Evolutionary conservation across 2,888 invertebrate genomes (phyloP), one percentile per base, ranked within the genome.

Genomic region (Coleophora deauratella): DNA sequence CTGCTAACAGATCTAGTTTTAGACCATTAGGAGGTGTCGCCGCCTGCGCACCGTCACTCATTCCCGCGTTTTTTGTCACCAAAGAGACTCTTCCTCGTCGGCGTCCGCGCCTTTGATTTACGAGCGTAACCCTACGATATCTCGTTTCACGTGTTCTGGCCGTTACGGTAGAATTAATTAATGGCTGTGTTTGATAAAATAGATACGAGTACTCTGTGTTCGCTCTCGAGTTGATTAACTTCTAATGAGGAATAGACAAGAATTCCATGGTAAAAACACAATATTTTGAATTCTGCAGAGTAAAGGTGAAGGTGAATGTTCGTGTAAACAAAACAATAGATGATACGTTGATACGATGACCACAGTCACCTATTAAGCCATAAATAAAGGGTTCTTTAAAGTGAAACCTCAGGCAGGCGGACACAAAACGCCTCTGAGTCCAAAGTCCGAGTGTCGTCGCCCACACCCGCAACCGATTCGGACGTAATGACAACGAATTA

Each of bases 111-210:
- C 35, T 72, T 72, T 78, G 73, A 80, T 79, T 78, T 78, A 78
- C 69, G 72, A 70, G 55, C 55, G 76, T 71, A 76, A 76, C 68
- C 54, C 56, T 21, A 21, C 21, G 72, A 80, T 71, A 65, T 59
- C 56, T 57, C 57, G 56, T 65, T 70, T 61, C 46, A 56, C 58
- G 58, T 57, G 58, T 57, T 55, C 52, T 66, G 47, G 53, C 68
- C 66, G 61, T 67, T 68, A 56, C 57, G 54, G 62, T 61, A 66
- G 62, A 70, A 72, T 75, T 68, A 66, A 70, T 72, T 62, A 58
- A 51, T 62, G 57, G 44, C 14, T 31, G 14, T 21, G 3, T 21
- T 21, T 21, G 21, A 21, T 54, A 51, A 47, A 21, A 21, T 21
- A n/a, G n/a, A n/a, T n/a, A n/a, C n/a, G n/a, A n/a, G n/a, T n/a